Evolutionary conservation across 2,888 invertebrate species (phyloP), one percentile per base, ranked within the genome.

Genomic region (Eumacrocentrus americanus): DNA sequence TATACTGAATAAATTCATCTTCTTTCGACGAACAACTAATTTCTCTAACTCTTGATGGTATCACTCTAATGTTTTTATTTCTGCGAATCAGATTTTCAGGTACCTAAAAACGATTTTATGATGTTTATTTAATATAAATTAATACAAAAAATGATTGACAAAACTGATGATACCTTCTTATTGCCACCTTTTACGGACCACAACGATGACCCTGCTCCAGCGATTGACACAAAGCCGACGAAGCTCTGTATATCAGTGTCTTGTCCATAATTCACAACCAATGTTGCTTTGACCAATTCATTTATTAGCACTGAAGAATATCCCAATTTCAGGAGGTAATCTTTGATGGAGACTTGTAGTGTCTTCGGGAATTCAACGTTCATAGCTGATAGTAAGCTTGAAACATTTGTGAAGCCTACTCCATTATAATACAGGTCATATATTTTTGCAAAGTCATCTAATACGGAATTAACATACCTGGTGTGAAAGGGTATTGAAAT

Each of bases 141-240:
- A 37, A n/a, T 35, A 56, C 18, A 1, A 20, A 47, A 22, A 6
- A 34, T 56, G 9, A 14, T 12, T 50, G 25, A 3, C 16, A 29
- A 55, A 59, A 37, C 38, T 20, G 11, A 38, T 16, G 29, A 34
- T 11, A 87, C 80, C 67, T 77, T 71, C 67, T 82, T 80, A 71
- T 89, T 89, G 46, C 88, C 89, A 44, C 85, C 86, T 66, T 83
- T 78, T 3, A 89, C 83, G 18, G 85, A 78, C 86, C 87, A 88
- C 38, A 88, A 74, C 12, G 81, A 80, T 22, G 76, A 74, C 22
- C 81, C 82, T 11, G 83, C 82, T 9, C 86, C 88, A 53, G 87
- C 86, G 55, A 87, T 66, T 1, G 86, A 83, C 0, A 81, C 76
- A 52, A 65, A 70, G 7, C 80, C 80, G 63, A 75, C 73, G 60